Conservation (phyloP, 2,888 invertebrate genomes). For the Eupithecia abbreviata region DNA sequence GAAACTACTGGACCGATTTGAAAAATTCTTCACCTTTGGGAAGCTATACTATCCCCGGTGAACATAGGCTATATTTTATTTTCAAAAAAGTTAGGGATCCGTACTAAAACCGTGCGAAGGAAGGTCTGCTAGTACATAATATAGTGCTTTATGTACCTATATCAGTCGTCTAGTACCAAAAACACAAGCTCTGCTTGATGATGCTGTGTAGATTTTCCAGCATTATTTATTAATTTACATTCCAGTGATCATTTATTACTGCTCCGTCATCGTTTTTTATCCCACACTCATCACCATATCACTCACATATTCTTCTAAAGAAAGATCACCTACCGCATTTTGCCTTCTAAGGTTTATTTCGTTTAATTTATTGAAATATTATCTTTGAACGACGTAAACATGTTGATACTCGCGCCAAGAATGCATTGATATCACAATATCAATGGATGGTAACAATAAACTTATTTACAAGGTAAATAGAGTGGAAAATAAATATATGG, state of each 20-base stretch:
- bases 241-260: not conserved
- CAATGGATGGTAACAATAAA: conserved; percentile 18
- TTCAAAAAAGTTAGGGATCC: too few species aligned
- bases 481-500: not conserved
- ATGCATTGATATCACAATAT: conserved; percentile 21
- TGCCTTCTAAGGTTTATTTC: not conserved
- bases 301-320: not conserved
- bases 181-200: too few species aligned
- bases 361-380: conserved; percentile 1
- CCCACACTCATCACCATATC: not conserved
- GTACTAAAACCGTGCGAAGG: too few species aligned
- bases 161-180: too few species aligned
- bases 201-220: too few species aligned
- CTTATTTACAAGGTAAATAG: conserved; percentile 10
- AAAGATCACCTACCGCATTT: not conserved
- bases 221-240: too few species aligned
- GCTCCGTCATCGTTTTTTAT: not conserved
- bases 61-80: too few species aligned
- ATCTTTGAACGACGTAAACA: not conserved
- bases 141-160: too few species aligned
- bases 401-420: conserved; percentile 4
- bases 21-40: too few species aligned
- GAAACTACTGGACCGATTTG: too few species aligned
- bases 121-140: too few species aligned
- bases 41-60: too few species aligned